Base-by-base conservation (phyloP, 2,113 vertebrate genomes). In the Entomyzon cyanotis region DNA sequence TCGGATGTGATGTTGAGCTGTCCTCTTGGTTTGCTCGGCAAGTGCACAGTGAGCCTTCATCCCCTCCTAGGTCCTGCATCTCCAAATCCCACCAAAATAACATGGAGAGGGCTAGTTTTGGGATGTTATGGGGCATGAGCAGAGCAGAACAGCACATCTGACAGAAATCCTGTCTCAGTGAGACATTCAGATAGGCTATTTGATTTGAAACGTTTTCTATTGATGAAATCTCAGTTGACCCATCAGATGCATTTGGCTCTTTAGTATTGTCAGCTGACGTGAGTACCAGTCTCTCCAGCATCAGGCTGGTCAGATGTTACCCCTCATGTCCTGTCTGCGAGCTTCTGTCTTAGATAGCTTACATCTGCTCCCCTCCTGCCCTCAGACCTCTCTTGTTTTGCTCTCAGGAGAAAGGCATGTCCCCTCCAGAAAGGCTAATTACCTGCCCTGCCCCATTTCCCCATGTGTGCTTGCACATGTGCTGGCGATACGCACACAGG, bases 361-460 rank as follows among this genome's bases (percentile, higher is more conserved):
- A 86, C 92, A 93, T 96, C 85, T 96, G 93, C 86, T 94, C 27
- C 65, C 60, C 86, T 94, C 37, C 73, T 28, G 8, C 81, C 90
- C 73, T 90, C 79, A 33, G 60, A 41, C 33, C 46, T 78, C 78
- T 76, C 68, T 78, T 76, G 31, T 84, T 93, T 84, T 92, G 64
- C 60, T 96, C 90, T 93, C 80, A 75, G 86, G 80, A 88, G 91
- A 96, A 89, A 92, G 80, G 79, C 86, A 94, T 82, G 69, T 92
- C 76, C 79, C 60, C 80, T 87, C 79, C 90, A 90, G 83, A 75
- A 94, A 37, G 79, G 92, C 75, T 95, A 71, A 94, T 93, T 95
- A 84, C 90, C 79, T 92, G 83, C 76, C 68, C 85, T 85, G 8
- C 70, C 73, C 76, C 65, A 23, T 82, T 93, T 78, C 88, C 0